Evolutionary conservation across 2,797 vertebrate species (phyloP), one percentile per base, ranked within the genome.

Genomic region (Xenentodon cancila): DNA sequence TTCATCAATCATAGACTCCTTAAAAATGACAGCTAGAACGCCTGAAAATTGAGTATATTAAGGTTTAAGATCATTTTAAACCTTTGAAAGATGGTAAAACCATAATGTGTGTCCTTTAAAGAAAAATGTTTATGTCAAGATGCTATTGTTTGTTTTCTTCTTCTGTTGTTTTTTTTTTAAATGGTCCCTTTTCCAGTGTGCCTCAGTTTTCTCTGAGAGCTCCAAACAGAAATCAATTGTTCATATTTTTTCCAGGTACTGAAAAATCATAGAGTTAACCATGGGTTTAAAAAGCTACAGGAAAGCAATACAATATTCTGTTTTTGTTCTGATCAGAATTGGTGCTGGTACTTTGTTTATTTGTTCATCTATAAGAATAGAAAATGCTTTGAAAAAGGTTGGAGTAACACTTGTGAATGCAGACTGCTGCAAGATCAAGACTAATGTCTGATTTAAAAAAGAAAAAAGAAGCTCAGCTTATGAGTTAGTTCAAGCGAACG

Each of bases 401-500:
- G 11, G 18, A 47, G 45, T 20, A 20, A 47, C 34, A 11, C 34
- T 37, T 37, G 9, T 37, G 34, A 37, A 11, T 37, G 34, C 12
- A 13, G 34, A 37, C 34, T 37, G 34, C 2, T 4, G 4, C 5
- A 37, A 37, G 34, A 37, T 37, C 12, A 13, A 37, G 9, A 11
- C 34, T 37, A 37, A 37, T 37, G 1, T 37, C 19, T 47, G 19
- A 20, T 47, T 20, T n/a, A n/a, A 44, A 44, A 56, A 42, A 21
- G 13, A 43, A 50, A 55, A 71, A 27, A 64, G 40, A 72, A 61
- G n/a, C 42, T 66, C 21, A 21, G 53, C 55, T 62, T 57, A 58
- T 51, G 18, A 61, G 48, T 75, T 68, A 64, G 64, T 71, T 74
- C 57, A 49, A 58, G 65, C 54, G 53, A 67, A 25, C 69, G 80